These are phyloP conservation scores for Lutjanus erythropterus DNA, from an alignment of 2,113 vertebrate species.

Conservation along the genomic window DNA sequence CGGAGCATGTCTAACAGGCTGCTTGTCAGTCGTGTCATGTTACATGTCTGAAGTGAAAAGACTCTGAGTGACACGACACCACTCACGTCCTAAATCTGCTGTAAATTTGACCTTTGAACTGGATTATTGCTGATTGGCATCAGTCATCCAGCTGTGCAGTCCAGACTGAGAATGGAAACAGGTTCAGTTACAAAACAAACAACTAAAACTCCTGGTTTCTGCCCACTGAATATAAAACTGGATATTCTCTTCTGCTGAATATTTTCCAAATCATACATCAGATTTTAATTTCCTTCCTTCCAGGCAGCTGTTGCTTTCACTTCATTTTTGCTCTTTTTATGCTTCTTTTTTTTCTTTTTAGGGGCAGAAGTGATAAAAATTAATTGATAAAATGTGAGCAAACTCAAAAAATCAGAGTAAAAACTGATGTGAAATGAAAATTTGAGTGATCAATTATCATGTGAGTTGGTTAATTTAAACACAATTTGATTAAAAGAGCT, in stretches of 20 bases:
- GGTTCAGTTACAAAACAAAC: conserved; percentile 1
- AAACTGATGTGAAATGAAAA: too few species aligned
- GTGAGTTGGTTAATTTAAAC: too few species aligned
- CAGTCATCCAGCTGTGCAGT: background rate
- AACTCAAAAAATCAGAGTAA: too few species aligned
- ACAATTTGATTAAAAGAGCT: too few species aligned
- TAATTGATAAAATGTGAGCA: too few species aligned
- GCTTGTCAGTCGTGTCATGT: conserved; percentile 20
- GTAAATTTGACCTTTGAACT: conserved; percentile 48
- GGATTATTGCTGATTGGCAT: conserved; percentile 28
- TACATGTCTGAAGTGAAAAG: conserved; percentile 32
- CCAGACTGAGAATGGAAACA: background rate
- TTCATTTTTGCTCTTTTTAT: background rate
- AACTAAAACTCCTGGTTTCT: background rate
- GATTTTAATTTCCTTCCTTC: background rate
- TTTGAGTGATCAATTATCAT: too few species aligned
- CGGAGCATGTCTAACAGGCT: conserved; percentile 8
- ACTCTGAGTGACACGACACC: conserved; percentile 34
- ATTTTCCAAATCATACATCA: background rate
- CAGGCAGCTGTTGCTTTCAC: background rate
- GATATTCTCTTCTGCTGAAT: background rate
- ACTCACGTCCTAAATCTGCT: conserved; percentile 13
- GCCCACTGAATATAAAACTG: background rate
- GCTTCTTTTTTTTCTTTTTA: background rate
- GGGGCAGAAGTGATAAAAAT: too few species aligned